Conservation (phyloP, 1,140 invertebrate genomes). For the Drosophila kepulauana region DNA sequence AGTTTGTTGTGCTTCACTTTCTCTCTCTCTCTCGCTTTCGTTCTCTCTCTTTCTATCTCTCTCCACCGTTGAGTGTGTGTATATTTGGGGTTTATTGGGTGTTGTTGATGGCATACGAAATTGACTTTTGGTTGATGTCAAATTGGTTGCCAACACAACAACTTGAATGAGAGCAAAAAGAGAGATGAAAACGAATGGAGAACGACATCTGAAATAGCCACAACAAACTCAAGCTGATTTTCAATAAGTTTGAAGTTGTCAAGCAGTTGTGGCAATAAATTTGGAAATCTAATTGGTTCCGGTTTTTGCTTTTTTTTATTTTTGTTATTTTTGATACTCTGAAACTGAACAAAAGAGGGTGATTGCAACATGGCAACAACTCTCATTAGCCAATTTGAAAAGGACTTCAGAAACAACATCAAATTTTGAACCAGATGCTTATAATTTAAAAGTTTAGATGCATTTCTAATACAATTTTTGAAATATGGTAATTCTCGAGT, state of each 20-base stretch:
- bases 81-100: conserved; percentile 75
- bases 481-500: neutral
- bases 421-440: neutral
- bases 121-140: conserved; percentile 79
- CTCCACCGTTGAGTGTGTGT: conserved; percentile 30
- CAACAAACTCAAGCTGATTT: conserved; percentile 56
- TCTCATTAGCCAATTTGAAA: conserved; percentile 17
- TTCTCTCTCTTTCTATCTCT: neutral
- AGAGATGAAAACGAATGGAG: neutral
- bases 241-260: conserved; percentile 67
- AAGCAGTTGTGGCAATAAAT: conserved; percentile 64
- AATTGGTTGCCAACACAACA: conserved; percentile 52
- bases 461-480: neutral
- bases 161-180: conserved; percentile 16
- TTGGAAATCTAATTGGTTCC: conserved; percentile 64
- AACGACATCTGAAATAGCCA: conserved; percentile 32
- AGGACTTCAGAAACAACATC: neutral
- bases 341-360: neutral
- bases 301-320: conserved; percentile 1
- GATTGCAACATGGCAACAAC: neutral
- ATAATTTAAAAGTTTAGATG: neutral
- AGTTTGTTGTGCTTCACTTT: conserved; percentile 38
- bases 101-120: conserved; percentile 76
- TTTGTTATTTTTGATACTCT: neutral
- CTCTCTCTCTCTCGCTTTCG: neutral